Percentiles rank a stretch among this genome's conserved stretches.
These are phyloP conservation scores for Meles meles DNA, from an alignment of 2,113 vertebrate genomes.

Conservation along the genomic window DNA sequence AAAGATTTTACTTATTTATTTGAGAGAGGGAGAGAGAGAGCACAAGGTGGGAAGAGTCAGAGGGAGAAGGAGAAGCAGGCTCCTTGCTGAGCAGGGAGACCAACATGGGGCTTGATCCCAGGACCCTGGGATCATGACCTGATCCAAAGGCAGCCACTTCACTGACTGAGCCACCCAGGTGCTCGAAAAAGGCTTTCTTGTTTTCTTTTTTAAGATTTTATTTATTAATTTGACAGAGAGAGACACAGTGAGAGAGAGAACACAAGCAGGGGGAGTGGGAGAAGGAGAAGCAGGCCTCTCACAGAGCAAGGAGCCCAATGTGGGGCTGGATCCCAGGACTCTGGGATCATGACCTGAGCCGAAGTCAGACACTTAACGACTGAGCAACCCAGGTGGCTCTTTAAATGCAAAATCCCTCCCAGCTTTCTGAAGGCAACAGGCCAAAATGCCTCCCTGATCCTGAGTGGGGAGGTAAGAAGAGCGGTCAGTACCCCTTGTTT, in stretches of 20 bases:
- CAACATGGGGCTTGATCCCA: neutral
- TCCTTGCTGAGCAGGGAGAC: neutral
- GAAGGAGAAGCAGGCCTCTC: neutral
- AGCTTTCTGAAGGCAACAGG: neutral
- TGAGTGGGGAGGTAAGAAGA: neutral
- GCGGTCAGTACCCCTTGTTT: neutral
- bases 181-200: too few species aligned
- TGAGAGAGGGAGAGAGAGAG: neutral
- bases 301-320: neutral
- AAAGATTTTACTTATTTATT: neutral
- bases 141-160: neutral
- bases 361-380: neutral
- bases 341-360: neutral
- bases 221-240: too few species aligned
- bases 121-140: neutral
- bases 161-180: neutral
- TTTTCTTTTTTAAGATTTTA: neutral
- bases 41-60: too few species aligned
- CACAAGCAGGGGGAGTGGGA: too few species aligned
- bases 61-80: neutral
- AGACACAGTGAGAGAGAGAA: neutral
- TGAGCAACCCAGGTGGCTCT: neutral
- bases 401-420: neutral
- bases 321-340: neutral
- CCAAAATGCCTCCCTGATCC: neutral